Evolutionary conservation across 2,113 vertebrate genomes (phyloP).

Genomic region (Crocuta crocuta): DNA sequence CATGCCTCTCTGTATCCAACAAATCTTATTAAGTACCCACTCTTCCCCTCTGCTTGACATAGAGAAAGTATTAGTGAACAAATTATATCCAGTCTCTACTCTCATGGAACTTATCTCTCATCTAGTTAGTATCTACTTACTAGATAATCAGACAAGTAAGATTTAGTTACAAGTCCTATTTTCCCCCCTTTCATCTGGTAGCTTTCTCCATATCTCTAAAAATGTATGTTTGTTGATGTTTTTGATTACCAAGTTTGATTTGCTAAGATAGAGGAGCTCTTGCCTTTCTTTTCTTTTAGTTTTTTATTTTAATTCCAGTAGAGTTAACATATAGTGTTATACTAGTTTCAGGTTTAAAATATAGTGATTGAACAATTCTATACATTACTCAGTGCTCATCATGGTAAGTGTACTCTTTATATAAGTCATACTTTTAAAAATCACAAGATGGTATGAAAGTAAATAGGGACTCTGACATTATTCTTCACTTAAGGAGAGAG

Average conservation of each 20-base stretch:
- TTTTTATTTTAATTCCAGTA: neutral
- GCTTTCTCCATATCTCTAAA: neutral
- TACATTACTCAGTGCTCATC: neutral
- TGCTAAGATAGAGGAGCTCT: neutral
- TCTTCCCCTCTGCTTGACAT: neutral
- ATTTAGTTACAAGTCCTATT: conserved; percentile 46
- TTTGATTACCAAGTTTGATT: neutral
- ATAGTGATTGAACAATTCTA: neutral
- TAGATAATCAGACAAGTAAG: conserved; percentile 34
- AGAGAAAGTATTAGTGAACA: neutral
- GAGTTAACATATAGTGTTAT: neutral
- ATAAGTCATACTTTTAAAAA: conserved; percentile 41
- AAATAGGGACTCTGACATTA: conserved; percentile 10
- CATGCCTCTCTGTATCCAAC: neutral
- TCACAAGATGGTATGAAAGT: conserved; percentile 36
- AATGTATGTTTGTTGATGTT: neutral
- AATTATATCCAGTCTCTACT: neutral
- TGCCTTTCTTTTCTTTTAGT: neutral
- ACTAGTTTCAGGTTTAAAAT: neutral
- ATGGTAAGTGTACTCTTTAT: neutral
- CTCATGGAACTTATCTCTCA: conserved; percentile 16
- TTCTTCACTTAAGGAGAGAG: conserved; percentile 38
- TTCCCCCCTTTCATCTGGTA: neutral
- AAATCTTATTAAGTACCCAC: neutral
- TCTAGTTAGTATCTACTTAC: neutral